Evolutionary conservation across 1,140 invertebrate genomes (phyloP), one percentile per base, ranked within the genome.

Genomic region (Tyrophagus putrescentiae): DNA sequence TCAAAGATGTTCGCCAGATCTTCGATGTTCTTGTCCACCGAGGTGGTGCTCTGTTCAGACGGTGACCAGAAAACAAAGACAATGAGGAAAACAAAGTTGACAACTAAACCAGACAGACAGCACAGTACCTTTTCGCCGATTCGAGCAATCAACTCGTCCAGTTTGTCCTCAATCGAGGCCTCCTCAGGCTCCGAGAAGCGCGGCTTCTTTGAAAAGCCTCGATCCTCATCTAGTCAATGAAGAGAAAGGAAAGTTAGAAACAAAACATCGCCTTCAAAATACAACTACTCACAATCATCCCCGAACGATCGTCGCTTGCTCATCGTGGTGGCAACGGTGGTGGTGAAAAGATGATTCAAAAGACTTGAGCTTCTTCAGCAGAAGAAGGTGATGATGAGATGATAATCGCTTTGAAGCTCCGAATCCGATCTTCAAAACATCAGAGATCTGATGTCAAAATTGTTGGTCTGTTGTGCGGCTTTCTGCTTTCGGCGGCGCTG

Each of bases 1-100:
- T 96, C 91, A 44, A 98, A 72, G 29, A 97, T 91, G 65, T 86
- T 91, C 0, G 91, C 87, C 39, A 97, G 76, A 18, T 91, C 91
- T 73, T 97, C 93, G 21, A 98, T 76, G 72, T 97, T 97, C 68
- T 87, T 93, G 71, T 97, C 93, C 62, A 98, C 76, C n/a, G 91
- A 95, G 0, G 92, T 88, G 5, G 87, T 91, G 68, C 89, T 95
- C 77, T 81, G 65, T 59, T 45, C 53, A 50, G 41, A 57, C 45
- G 28, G 18, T 53, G 18, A 31, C 7, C 11, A 5, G 11, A 7
- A 32, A 58, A 44, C 48, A 44, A 34, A 21, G 60, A 45, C 56
- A 54, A 57, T 48, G 31, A 48, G 61, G 21, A 32, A 45, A 60
- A 48, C 0, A 33, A 33, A n/a, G 45, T n/a, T n/a, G n/a, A n/a